These are phyloP conservation scores for Sapayoa aenigma DNA, from an alignment of 2,113 vertebrate genomes.

Conservation along the genomic window DNA sequence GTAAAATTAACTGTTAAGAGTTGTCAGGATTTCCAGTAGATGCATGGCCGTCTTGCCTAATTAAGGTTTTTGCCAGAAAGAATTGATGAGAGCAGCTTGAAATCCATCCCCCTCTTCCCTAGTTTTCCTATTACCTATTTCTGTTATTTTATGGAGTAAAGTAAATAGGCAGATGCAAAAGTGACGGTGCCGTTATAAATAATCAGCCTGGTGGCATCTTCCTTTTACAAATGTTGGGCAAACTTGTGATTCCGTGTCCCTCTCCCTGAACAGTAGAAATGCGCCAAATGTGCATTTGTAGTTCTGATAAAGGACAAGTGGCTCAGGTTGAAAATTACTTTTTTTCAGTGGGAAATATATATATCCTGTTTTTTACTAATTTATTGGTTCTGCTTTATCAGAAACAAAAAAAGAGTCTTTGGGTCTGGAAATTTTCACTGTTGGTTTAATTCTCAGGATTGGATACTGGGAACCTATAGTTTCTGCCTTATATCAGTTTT, in stretches of 20 bases:
- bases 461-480: rapidly evolving
- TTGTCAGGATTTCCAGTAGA: background rate
- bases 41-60: background rate
- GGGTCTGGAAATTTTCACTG: background rate
- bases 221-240: background rate
- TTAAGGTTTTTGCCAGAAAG: background rate
- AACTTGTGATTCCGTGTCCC: background rate
- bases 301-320: background rate
- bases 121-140: background rate
- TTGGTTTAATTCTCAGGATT: background rate
- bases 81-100: background rate
- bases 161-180: background rate
- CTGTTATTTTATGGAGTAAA: background rate
- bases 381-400: background rate
- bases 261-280: background rate
- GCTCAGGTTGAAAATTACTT: rapidly evolving
- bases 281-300: background rate
- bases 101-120: background rate
- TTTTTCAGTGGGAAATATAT: background rate
- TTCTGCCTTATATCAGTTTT: background rate
- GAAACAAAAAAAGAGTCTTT: background rate
- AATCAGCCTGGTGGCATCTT: background rate
- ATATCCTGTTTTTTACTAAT: background rate
- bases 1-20: background rate
- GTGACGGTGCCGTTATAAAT: background rate